Conservation (phyloP, 2,113 vertebrate genomes). For the Shinisaurus crocodilurus region DNA sequence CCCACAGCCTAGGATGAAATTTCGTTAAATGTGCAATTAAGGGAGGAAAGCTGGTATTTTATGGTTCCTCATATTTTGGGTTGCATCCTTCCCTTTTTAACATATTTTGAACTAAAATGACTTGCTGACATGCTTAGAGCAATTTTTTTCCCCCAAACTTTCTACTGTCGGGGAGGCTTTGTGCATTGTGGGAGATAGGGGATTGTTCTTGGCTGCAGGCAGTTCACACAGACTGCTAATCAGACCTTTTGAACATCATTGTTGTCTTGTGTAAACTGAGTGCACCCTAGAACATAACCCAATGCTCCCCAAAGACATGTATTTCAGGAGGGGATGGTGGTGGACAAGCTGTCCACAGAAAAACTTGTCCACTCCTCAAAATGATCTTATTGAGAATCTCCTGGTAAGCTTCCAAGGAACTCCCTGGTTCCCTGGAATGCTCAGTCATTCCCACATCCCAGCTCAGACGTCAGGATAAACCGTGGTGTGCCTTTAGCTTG, state of each 20-base stretch:
- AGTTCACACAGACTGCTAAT: neutral
- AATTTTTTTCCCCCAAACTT: rapidly evolving
- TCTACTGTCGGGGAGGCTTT: neutral
- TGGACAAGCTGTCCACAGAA: neutral
- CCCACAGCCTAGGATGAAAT: neutral
- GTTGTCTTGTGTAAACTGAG: neutral
- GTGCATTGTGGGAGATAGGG: neutral
- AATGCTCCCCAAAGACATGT: too few relatives aligned
- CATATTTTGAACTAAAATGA: neutral
- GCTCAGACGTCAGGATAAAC: neutral
- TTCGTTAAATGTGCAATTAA: neutral
- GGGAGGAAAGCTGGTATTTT: neutral
- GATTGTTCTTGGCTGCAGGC: neutral
- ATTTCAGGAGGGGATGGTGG: too few relatives aligned
- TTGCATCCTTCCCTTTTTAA: neutral
- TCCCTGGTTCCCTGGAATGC: neutral
- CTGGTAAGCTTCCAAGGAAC: neutral
- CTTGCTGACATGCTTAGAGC: neutral
- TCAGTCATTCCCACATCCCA: too few relatives aligned
- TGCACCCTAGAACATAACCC: neutral
- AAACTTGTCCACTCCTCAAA: neutral
- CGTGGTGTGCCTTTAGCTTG: neutral
- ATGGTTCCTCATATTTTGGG: neutral
- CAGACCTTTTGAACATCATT: neutral
- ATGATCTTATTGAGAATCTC: too few relatives aligned